Evolutionary conservation across 2,113 vertebrate species (phyloP), one percentile per base, ranked within the genome.

Genomic region (Copsychus sechellarum): DNA sequence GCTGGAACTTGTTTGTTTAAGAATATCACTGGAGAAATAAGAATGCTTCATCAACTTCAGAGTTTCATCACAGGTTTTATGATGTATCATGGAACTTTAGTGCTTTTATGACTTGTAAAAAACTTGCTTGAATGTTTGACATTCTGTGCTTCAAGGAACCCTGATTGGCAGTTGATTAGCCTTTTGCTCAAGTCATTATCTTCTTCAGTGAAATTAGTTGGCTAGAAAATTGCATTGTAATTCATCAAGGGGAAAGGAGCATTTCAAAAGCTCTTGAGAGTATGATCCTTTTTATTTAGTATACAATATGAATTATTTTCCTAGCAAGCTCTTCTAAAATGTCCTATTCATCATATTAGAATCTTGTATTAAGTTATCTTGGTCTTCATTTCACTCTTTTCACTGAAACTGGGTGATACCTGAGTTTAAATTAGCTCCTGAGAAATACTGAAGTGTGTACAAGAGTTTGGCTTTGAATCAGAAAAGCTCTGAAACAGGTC

Each of bases 91-190:
- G 84, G 94, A 98, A 97, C 94, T 96, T 97, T 97, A 97, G 96
- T 96, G 96, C 92, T 97, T 98, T 97, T 97, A 98, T 96, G 96
- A 96, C 94, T 97, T 97, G 84, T 98, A 97, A 98, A 98, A 98
- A 98, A 97, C 97, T 97, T 96, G 66, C 95, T 97, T 97, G 98
- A 98, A 98, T 98, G 98, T 98, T 98, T 99, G 98, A 98, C 97
- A 98, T 98, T 98, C 97, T 97, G 97, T 95, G 97, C 97, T 98
- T 98, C 97, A 98, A 98, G 97, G 96, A 98, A 98, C 97, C 97
- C 98, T 98, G 98, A 99, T 98, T 99, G 99, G 98, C 99, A 99
- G 98, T 98, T 99, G 99, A 99, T 99, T 99, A 99, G 97, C 97
- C 97, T 98, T 98, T 98, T 98, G 98, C 99, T 98, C 98, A 94